These are phyloP conservation scores for Cremastinae sp. DNA, from an alignment of 2,888 invertebrate species.

Conservation along the genomic window DNA sequence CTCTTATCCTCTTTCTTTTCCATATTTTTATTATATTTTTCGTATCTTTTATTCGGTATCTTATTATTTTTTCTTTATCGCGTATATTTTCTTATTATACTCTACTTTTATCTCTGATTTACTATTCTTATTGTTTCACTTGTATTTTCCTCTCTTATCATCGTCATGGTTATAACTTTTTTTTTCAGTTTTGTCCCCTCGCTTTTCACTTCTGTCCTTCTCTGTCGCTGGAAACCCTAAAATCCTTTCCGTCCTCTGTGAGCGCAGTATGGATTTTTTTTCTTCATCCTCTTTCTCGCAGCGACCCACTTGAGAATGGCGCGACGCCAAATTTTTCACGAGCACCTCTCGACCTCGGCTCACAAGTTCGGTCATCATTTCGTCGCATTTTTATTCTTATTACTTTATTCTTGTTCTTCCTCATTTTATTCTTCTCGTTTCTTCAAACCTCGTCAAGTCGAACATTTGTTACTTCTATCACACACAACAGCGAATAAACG, in stretches of 20 bases:
- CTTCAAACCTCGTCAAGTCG: too few relatives aligned
- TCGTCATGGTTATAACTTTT: too few relatives aligned
- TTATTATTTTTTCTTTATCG: too few relatives aligned
- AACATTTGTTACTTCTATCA: too few relatives aligned
- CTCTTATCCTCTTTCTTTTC: too few relatives aligned
- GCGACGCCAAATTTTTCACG: constrained; percentile 76
- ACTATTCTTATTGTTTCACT: too few relatives aligned
- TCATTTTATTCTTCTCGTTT: constrained; percentile 9
- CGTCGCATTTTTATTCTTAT: constrained; percentile 21
- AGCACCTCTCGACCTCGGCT: constrained; percentile 57
- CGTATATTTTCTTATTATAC: too few relatives aligned
- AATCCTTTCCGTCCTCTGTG: constrained; percentile 60
- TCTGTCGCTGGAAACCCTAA: constrained; percentile 26
- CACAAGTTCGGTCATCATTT: constrained; percentile 53
- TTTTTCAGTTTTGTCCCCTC: not conserved
- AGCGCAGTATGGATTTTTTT: constrained; percentile 74
- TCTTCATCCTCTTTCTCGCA: constrained; percentile 40
- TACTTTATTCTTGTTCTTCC: constrained; percentile 7
- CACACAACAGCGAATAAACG: too few relatives aligned
- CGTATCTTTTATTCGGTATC: too few relatives aligned
- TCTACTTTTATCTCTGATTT: too few relatives aligned
- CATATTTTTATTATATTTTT: too few relatives aligned
- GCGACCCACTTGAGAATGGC: constrained; percentile 74
- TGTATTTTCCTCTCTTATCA: too few relatives aligned
- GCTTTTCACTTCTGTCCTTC: not conserved